Evolutionary conservation across 2,888 invertebrate genomes (phyloP).

Genomic region (Tenthredo notha): DNA sequence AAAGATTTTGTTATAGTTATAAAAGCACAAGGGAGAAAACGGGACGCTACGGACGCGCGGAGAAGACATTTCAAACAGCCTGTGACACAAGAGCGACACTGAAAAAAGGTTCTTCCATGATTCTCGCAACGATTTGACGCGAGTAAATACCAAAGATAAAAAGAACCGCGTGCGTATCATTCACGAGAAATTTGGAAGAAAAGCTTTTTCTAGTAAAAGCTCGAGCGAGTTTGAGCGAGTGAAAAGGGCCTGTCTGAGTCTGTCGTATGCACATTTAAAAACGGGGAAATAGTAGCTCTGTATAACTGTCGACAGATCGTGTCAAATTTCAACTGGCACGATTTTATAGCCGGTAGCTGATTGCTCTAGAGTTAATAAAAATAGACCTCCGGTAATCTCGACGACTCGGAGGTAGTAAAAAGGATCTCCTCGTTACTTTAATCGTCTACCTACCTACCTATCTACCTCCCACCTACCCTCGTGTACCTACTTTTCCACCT

Average conservation of each 20-base stretch:
- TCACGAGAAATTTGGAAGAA: background rate
- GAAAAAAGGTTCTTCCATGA: slow-evolving; percentile 13
- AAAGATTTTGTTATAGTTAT: background rate
- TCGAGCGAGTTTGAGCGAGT: background rate
- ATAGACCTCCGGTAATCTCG: slow-evolving; percentile 7
- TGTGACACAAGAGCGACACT: slow-evolving; percentile 15
- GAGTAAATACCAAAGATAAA: slow-evolving; percentile 24
- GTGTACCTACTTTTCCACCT: background rate
- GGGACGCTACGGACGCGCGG: background rate
- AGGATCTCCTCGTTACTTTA: slow-evolving; percentile 42
- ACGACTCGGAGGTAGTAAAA: background rate
- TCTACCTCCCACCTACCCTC: background rate
- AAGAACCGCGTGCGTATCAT: background rate
- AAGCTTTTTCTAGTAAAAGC: slow-evolving; percentile 30
- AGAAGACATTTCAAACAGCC: slow-evolving; percentile 12
- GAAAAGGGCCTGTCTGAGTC: background rate
- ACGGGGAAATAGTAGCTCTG: background rate
- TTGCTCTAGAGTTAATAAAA: slow-evolving; percentile 12
- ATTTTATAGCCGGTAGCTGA: slow-evolving; percentile 25
- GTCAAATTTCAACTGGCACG: slow-evolving; percentile 18
- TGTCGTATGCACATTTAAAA: background rate
- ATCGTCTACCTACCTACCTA: background rate
- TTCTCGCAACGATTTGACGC: slow-evolving; percentile 15
- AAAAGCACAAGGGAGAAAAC: background rate
- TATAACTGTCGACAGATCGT: background rate